Evolutionary conservation across 2,888 invertebrate species (phyloP).

Genomic region (Callosobruchus maculatus): DNA sequence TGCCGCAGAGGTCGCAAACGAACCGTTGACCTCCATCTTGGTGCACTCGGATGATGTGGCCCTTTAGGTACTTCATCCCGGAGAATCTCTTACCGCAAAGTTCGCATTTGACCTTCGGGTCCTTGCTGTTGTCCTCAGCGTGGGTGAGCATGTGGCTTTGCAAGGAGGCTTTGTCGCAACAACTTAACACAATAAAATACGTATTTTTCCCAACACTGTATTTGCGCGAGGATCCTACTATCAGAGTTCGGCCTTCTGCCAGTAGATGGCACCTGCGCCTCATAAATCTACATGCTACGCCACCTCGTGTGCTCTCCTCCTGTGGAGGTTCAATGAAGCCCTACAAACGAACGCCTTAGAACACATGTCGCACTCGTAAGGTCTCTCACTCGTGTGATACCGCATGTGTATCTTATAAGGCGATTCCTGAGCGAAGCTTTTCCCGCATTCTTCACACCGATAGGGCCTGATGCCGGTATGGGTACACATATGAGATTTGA

Average conservation of each 20-base stretch:
- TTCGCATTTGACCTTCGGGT: neutral
- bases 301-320: conserved; percentile 19
- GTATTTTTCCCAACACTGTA: no score
- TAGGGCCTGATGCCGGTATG: conserved; percentile 45
- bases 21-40: neutral
- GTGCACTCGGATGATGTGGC: conserved; percentile 4
- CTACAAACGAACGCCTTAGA: conserved; percentile 22
- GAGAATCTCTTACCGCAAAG: conserved; percentile 3
- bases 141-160: neutral
- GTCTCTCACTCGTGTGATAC: neutral
- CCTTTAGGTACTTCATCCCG: neutral
- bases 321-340: conserved; percentile 38
- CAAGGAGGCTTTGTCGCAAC: no score
- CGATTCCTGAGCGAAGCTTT: conserved; percentile 52
- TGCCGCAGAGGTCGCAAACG: conserved; percentile 31
- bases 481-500: conserved; percentile 40
- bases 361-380: conserved; percentile 16
- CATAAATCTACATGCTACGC: neutral
- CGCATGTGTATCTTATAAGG: conserved; percentile 47
- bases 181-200: no score
- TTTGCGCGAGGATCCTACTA: no score
- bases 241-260: no score
- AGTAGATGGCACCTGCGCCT: no score
- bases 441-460: conserved; percentile 33
- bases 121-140: neutral